These are phyloP conservation scores for Nymphalis urticae DNA, from an alignment of 2,888 invertebrate genomes.

Conservation along the genomic window DNA sequence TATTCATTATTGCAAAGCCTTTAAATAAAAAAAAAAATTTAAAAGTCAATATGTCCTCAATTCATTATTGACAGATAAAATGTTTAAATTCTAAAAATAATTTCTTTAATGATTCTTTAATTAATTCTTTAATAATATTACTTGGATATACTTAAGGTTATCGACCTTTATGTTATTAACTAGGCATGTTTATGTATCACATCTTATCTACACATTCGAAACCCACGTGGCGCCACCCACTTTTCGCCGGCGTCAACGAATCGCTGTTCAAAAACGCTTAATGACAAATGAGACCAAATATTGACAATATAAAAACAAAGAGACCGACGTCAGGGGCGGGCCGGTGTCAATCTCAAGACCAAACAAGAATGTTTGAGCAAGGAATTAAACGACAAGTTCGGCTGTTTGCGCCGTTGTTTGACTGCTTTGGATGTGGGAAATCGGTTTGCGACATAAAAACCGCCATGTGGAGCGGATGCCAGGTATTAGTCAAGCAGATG, in stretches of 20 bases:
- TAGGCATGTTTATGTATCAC: conserved; percentile 18
- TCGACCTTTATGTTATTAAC: conserved; percentile 13
- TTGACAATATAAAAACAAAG: conserved; percentile 73
- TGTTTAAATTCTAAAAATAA: no score
- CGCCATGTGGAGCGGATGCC: conserved; percentile 30
- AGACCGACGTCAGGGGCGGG: conserved; percentile 64
- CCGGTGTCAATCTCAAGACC: conserved; percentile 76
- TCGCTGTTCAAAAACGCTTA: conserved; percentile 64
- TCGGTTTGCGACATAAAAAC: conserved; percentile 43
- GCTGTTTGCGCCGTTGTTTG: conserved; percentile 58
- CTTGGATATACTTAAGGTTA: background rate
- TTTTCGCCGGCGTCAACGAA: conserved; percentile 54
- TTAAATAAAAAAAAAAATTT: no score
- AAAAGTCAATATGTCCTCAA: no score
- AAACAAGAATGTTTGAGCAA: conserved; percentile 74
- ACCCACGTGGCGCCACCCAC: conserved; percentile 65
- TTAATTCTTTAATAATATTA: no score
- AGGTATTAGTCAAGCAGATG: conserved; percentile 28
- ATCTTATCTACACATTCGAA: conserved; percentile 34
- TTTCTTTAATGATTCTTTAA: no score
- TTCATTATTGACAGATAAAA: no score
- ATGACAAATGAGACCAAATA: conserved; percentile 54
- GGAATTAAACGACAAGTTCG: conserved; percentile 77
- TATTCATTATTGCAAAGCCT: no score
- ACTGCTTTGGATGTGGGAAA: conserved; percentile 46